Evolutionary conservation across 2,888 invertebrate species (phyloP).

Genomic region (Chelonus formosanus): DNA sequence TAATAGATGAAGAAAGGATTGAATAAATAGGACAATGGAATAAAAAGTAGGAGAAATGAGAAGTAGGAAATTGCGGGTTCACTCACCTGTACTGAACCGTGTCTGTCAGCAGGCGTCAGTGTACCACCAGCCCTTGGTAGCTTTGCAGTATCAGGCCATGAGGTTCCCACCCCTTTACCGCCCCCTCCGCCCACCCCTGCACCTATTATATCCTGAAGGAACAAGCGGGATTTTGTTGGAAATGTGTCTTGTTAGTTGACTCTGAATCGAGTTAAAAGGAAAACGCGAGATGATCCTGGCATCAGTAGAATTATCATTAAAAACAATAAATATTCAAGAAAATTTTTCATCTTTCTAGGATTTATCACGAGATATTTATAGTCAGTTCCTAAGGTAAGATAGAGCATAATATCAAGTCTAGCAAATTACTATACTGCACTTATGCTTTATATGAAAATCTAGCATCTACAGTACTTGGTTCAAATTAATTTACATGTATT

Average conservation of each 20-base stretch:
- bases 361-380: too few species aligned
- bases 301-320: slow-evolving; percentile 5
- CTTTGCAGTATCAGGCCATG: slow-evolving; percentile 87
- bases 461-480: slow-evolving; percentile 28
- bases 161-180: slow-evolving; percentile 79
- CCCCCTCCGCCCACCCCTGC: slow-evolving; percentile 64
- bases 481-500: slow-evolving; percentile 6
- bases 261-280: slow-evolving; percentile 30
- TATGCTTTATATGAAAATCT: not conserved
- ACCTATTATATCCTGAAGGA: slow-evolving; percentile 63
- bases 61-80: slow-evolving; percentile 45
- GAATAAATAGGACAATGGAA: slow-evolving; percentile 6
- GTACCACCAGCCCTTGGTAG: slow-evolving; percentile 82
- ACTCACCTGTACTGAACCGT: slow-evolving; percentile 94
- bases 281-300: slow-evolving; percentile 24
- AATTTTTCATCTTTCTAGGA: too few species aligned
- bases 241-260: slow-evolving; percentile 54
- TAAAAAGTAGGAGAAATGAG: slow-evolving; percentile 20
- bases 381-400: too few species aligned
- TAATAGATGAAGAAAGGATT: too few species aligned
- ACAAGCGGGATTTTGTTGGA: slow-evolving; percentile 61
- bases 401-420: too few species aligned
- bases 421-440: too few species aligned
- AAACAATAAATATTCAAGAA: not conserved
- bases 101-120: slow-evolving; percentile 93